Evolutionary conservation across 2,888 invertebrate species (phyloP), one percentile per base, ranked within the genome.

Genomic region (Deroplatys truncata): DNA sequence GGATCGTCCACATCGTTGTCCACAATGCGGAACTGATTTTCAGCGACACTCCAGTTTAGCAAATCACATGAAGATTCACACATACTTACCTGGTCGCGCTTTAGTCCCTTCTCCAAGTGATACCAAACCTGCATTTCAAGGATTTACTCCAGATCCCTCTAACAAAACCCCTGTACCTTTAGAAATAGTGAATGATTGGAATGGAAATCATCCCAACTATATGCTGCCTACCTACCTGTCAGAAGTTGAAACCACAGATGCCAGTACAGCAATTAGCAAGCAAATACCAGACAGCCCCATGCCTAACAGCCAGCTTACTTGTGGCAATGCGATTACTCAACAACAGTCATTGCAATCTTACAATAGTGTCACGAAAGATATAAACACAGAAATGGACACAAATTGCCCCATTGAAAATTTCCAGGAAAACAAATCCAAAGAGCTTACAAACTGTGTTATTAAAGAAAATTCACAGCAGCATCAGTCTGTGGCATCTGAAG

Each of bases 11-110:
- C 97, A 97, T 92, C 96, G 96, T 25, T 98, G 97, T 92, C 97
- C 97, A 93, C 93, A 97, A 89, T 97, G 97, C 92, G 97, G 97
- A 0, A 96, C 97, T 28, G 95, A 97, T 4, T 98, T 97, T 92
- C 96, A 97, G 35, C 95, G 97, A 90, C 97, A 97, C 92, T 96
- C 96, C 91, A 97, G 98, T 93, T 95, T 98, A 86, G 96, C 97
- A 94, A 97, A 97, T 93, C 98, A 98, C 92, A 94, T 97, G 89
- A 97, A 97, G 92, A 96, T 96, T 28, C 97, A 97, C 92, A 97
- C 97, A 0, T 97, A 95, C 92, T 96, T 96, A 84, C 96, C 97
- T 0, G 96, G 96, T 85, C 49, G 87, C 29, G 87, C 87, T 28
- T 35, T 87, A 28, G n/a, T 83, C 10, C 20, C 49, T 85, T 20